These are phyloP conservation scores for Turritopsis dohrnii DNA, from an alignment of 30 jellyfish, hydroid and myxozoan species.

Conservation along the genomic window DNA sequence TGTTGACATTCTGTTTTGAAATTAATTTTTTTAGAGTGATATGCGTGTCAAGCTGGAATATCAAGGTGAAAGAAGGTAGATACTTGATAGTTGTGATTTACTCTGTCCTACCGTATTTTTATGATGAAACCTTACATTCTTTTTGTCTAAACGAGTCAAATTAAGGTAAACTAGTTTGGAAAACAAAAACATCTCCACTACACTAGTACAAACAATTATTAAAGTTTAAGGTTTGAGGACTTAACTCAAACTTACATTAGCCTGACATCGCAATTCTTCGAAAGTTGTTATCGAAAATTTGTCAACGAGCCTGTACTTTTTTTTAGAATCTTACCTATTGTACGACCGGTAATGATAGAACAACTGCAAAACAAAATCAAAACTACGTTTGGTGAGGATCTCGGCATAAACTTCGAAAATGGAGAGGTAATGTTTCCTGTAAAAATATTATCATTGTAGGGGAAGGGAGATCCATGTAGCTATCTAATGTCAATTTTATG, in stretches of 20 bases:
- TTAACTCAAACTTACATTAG: too few species aligned
- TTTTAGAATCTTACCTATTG: slow-evolving; percentile 50
- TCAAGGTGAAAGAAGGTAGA: slow-evolving; percentile 69
- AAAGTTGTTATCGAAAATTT: too few species aligned
- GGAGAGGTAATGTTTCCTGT: slow-evolving; percentile 68
- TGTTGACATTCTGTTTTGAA: neutral
- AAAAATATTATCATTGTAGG: too few species aligned
- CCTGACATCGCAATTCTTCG: too few species aligned
- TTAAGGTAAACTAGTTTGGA: too few species aligned
- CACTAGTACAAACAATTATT: too few species aligned
- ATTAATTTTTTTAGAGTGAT: slow-evolving; percentile 39
- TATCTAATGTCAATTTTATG: too few species aligned
- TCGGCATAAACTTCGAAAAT: slow-evolving; percentile 54
- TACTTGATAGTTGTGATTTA: neutral
- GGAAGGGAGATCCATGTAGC: too few species aligned
- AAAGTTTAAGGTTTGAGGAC: too few species aligned
- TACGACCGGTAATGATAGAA: slow-evolving; percentile 77
- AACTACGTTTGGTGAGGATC: slow-evolving; percentile 47
- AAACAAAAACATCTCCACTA: neutral
- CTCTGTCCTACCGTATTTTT: too few species aligned
- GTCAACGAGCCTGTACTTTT: neutral
- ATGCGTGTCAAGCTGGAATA: slow-evolving; percentile 66
- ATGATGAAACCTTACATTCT: too few species aligned
- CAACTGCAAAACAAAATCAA: slow-evolving; percentile 49
- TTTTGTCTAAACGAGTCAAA: too few species aligned